These are phyloP conservation scores for Rhinoderma darwinii DNA, from an alignment of 2,113 vertebrate genomes.

Conservation along the genomic window DNA sequence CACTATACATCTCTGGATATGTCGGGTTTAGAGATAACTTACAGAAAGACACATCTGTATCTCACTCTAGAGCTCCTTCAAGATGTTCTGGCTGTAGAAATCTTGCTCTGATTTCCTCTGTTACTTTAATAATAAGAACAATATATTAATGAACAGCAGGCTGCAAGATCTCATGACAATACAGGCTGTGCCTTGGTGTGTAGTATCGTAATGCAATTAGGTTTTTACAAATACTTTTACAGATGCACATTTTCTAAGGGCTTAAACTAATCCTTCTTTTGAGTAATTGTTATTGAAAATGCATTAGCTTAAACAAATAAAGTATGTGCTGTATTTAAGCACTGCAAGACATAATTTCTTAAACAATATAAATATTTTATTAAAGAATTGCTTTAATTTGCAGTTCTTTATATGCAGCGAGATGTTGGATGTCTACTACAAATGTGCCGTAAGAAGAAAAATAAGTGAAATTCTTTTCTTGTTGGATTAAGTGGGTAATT, in stretches of 20 bases:
- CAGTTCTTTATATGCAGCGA: slow-evolving; percentile 18
- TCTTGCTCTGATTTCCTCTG: background rate
- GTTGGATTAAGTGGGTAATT: slow-evolving; percentile 63
- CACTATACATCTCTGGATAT: too few relatives aligned
- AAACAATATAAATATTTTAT: slow-evolving; percentile 58
- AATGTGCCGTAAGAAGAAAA: slow-evolving; percentile 66
- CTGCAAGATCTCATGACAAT: slow-evolving; percentile 27
- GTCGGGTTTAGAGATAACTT: too few relatives aligned
- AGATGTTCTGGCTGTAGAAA: background rate
- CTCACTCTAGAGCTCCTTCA: background rate
- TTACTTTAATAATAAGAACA: background rate
- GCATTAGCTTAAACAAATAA: slow-evolving; percentile 57
- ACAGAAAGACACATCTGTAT: too few relatives aligned
- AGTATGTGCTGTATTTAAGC: slow-evolving; percentile 35
- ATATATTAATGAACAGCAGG: slow-evolving; percentile 6
- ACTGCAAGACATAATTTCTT: slow-evolving; percentile 36
- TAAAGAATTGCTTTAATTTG: slow-evolving; percentile 31
- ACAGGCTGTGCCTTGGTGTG: slow-evolving; percentile 20
- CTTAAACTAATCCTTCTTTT: slow-evolving; percentile 55
- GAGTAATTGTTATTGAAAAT: slow-evolving; percentile 57
- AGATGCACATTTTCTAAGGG: slow-evolving; percentile 53
- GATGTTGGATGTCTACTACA: slow-evolving; percentile 62
- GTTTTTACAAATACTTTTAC: slow-evolving; percentile 53
- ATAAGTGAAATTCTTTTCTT: slow-evolving; percentile 62
- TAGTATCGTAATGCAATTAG: slow-evolving; percentile 35